Evolutionary conservation across 1,140 invertebrate genomes (phyloP).

Genomic region (Penaeus indicus): DNA sequence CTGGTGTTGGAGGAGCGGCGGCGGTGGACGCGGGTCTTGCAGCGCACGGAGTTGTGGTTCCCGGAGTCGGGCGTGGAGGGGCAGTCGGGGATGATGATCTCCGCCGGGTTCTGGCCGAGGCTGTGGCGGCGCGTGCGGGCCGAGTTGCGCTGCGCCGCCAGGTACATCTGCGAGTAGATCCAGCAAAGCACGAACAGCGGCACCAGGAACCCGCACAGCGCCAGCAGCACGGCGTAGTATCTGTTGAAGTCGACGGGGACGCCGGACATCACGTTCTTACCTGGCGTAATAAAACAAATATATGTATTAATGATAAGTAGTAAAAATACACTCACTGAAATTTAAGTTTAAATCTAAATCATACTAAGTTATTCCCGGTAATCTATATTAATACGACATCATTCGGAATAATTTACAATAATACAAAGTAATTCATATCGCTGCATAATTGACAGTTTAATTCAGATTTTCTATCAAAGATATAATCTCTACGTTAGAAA

Average conservation of each 20-base stretch:
- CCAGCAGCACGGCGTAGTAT: conserved; percentile 62
- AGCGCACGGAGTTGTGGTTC: conserved; percentile 66
- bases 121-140: conserved; percentile 75
- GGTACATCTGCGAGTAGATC: conserved; percentile 75
- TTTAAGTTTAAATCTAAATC: too few species aligned
- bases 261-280: conserved; percentile 29
- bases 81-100: conserved; percentile 66
- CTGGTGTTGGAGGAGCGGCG: conserved; percentile 70
- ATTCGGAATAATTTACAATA: too few species aligned
- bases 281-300: conserved; percentile 1
- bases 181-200: conserved; percentile 74
- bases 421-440: too few species aligned
- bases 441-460: too few species aligned
- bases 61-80: conserved; percentile 62
- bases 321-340: too few species aligned
- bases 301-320: not conserved
- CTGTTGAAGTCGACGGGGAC: conserved; percentile 53
- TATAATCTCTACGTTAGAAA: too few species aligned
- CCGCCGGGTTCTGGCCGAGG: conserved; percentile 69
- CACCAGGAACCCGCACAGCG: conserved; percentile 71
- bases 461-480: too few species aligned
- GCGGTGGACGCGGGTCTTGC: conserved; percentile 63
- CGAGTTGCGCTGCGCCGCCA: conserved; percentile 74
- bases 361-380: too few species aligned
- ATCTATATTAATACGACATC: too few species aligned